Percentiles rank a stretch among this genome's conserved stretches.
Evolutionary conservation across 2,797 vertebrate species (phyloP).

Genomic region (Gobionotothen gibberifrons): DNA sequence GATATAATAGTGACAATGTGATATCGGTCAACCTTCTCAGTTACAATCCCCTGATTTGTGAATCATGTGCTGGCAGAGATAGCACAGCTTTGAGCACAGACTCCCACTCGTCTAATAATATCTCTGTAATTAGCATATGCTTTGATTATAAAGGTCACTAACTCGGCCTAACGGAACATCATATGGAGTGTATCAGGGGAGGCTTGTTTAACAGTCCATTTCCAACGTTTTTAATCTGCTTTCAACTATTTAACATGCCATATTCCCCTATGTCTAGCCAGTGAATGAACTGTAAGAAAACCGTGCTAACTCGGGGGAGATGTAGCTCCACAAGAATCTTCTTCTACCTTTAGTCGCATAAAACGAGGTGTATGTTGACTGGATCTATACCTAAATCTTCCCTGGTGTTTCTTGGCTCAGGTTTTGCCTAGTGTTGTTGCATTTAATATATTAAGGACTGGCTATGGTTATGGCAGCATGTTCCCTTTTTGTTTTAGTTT

Average conservation of each 20-base stretch:
- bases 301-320: conserved; percentile 36
- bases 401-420: background rate
- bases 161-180: conserved; percentile 68
- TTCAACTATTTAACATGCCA: conserved; percentile 63
- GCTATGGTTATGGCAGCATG: background rate
- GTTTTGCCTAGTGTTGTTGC: conserved; percentile 1
- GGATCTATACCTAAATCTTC: background rate
- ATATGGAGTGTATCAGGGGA: conserved; percentile 66
- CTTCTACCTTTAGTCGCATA: conserved; percentile 29
- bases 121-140: conserved; percentile 78
- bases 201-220: conserved; percentile 74
- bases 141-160: conserved; percentile 83
- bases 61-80: conserved; percentile 67
- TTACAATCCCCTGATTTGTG: conserved; percentile 58
- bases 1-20: conserved; percentile 57
- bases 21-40: conserved; percentile 66
- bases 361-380: conserved; percentile 7
- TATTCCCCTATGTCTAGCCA: conserved; percentile 49
- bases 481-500: background rate
- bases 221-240: conserved; percentile 71
- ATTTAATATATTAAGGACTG: background rate
- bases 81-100: conserved; percentile 65
- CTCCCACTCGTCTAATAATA: conserved; percentile 72
- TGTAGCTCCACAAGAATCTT: conserved; percentile 27
- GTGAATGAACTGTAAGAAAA: conserved; percentile 43